Conservation (phyloP, 1,140 invertebrate species). For the Brachionus sp. region DNA sequence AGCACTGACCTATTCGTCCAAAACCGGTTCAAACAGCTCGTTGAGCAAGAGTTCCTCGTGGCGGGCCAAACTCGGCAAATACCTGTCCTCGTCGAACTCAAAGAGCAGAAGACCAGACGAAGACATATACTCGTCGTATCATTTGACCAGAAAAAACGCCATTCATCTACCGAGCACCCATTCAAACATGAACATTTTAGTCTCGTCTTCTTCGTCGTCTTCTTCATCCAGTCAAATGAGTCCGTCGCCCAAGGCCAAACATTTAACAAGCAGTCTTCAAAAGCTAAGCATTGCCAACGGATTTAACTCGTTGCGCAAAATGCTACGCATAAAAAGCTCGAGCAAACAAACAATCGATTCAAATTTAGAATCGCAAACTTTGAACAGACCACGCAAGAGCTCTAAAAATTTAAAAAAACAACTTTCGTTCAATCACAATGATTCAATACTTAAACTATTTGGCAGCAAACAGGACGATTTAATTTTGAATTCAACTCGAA, state of each 20-base stretch:
- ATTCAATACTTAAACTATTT: background rate
- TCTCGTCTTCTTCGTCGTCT: constrained; percentile 4
- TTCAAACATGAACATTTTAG: background rate
- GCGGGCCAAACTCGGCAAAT: constrained; percentile 21
- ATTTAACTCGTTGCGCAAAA: constrained; percentile 15
- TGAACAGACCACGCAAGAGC: background rate
- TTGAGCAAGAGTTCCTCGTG: background rate
- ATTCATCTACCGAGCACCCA: background rate
- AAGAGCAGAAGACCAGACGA: background rate
- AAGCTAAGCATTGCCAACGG: background rate
- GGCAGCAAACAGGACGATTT: background rate
- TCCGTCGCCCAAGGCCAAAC: background rate
- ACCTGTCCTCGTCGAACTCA: background rate
- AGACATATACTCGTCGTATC: constrained; percentile 37
- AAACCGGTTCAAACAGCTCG: background rate
- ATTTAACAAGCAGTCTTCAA: background rate
- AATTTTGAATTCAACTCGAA: background rate
- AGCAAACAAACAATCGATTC: background rate
- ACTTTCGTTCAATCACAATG: background rate
- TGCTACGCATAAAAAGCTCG: background rate
- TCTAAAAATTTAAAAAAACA: background rate
- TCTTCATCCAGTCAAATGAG: background rate
- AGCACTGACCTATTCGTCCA: background rate
- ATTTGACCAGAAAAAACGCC: constrained; percentile 15
- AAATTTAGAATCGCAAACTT: background rate